A percentile compares a stretch with the other conserved stretches of the same genome.
These are phyloP conservation scores for Lasioglossum calceatum DNA, from an alignment of 2,888 invertebrate species.

Conservation along the genomic window DNA sequence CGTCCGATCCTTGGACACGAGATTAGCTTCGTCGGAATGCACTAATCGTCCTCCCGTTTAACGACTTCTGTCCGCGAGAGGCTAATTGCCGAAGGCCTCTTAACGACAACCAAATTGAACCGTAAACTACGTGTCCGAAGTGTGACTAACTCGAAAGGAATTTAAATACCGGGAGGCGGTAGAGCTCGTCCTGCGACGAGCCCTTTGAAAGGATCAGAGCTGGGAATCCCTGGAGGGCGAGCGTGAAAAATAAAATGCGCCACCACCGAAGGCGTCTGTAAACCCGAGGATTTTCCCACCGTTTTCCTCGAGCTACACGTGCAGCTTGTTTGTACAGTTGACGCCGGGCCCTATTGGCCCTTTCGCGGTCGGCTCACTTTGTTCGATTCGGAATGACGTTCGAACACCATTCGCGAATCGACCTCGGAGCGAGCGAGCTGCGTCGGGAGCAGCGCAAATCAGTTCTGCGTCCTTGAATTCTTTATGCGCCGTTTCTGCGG, in stretches of 20 bases:
- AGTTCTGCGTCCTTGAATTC: neutral
- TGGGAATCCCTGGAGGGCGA: conserved; percentile 33
- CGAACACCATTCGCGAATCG: neutral
- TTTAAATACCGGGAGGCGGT: neutral
- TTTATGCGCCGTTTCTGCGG: neutral
- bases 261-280: conserved; percentile 26
- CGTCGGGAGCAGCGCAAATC: neutral
- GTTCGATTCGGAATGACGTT: neutral
- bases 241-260: neutral
- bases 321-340: conserved; percentile 62
- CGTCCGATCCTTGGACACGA: neutral
- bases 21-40: neutral
- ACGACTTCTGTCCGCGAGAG: neutral
- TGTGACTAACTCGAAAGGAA: conserved; percentile 4
- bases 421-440: neutral
- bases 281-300: conserved; percentile 50
- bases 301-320: conserved; percentile 44
- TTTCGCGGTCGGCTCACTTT: neutral
- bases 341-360: neutral
- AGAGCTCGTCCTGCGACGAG: neutral
- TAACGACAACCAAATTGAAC: conserved; percentile 3
- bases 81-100: neutral
- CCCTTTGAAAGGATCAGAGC: neutral
- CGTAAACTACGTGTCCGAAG: neutral
- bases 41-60: neutral